Conservation (phyloP, 2,113 vertebrate genomes). For the Cebidichthys violaceus region DNA sequence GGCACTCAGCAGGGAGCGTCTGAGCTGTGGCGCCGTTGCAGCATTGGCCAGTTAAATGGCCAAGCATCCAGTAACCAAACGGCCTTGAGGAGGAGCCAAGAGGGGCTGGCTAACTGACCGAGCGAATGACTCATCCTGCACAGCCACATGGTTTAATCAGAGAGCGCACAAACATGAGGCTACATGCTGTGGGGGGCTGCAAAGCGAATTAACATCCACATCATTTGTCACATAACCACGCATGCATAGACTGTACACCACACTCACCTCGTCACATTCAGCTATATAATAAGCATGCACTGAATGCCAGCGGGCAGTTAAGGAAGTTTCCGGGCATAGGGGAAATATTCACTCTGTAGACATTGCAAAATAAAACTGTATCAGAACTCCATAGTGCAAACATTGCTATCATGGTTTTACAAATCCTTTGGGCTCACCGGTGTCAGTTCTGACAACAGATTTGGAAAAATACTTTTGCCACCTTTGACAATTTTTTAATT, state of each 20-base stretch:
- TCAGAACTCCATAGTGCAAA: too few relatives aligned
- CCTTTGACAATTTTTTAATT: too few relatives aligned
- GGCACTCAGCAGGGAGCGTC: constrained; percentile 60
- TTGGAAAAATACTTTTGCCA: too few relatives aligned
- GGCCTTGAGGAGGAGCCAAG: constrained; percentile 63
- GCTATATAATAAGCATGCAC: too few relatives aligned
- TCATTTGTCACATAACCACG: constrained; percentile 25
- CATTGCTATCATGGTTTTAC: too few relatives aligned
- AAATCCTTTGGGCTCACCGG: too few relatives aligned
- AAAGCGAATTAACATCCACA: constrained; percentile 26
- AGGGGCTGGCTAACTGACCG: constrained; percentile 59
- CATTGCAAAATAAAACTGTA: too few relatives aligned
- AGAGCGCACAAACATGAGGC: constrained; percentile 53
- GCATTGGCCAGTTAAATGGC: constrained; percentile 62
- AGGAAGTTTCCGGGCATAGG: too few relatives aligned
- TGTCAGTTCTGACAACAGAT: too few relatives aligned
- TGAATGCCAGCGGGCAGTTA: too few relatives aligned
- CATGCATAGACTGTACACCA: neutral
- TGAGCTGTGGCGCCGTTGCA: constrained; percentile 55
- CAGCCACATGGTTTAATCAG: constrained; percentile 61
- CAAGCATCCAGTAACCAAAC: constrained; percentile 67
- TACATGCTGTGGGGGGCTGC: neutral
- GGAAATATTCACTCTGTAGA: too few relatives aligned
- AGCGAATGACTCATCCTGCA: constrained; percentile 64
- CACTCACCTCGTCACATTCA: too few relatives aligned